Base-by-base conservation (phyloP, 2,113 vertebrate species). In the Neopipo cinnamomea region DNA sequence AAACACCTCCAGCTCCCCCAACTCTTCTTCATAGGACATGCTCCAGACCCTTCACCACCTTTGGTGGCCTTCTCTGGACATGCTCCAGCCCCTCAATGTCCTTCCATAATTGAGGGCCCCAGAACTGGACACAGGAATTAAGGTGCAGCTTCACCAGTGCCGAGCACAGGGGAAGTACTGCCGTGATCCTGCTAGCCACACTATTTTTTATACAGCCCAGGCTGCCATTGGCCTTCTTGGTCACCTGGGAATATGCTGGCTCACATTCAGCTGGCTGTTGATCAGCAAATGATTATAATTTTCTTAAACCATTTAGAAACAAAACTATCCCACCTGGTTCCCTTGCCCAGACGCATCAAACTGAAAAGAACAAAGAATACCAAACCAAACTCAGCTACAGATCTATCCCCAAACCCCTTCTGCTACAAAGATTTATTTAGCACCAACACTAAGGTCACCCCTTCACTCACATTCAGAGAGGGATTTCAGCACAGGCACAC, bases 391-490 rank as follows among this genome's bases (percentile, higher is more conserved):
- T 4, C 24, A 70, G 0, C 6, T 46, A 41, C 23, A 68, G 4
- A 35, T 74, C 28, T 70, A 33, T 55, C 31, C 10, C 63, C 50
- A 70, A 65, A 59, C 42, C 6, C 18, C 7, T 58, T 85, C 39
- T 39, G 17, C 14, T 52, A 37, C 41, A 46, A 52, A 70, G 19
- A 24, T 90, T 88, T 23, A 31, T 80, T 61, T 62, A 56, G 8
- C 23, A 44, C 10, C 9, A 24, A 4, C 1, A 1, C 11, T n/a
- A 68, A 77, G 2, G 22, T 74, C 11, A 66, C 2, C 1, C 7
- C 7, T 10, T 78, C 0, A 0, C 11, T 67, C 16, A 18, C 8
- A 42, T 41, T 53, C 37, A 62, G 58, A 59, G n/a, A 58, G 3
- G 3, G 20, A 21, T 46, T 68, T 61, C 53, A 81, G 10, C 42